Conservation (phyloP, 2,113 vertebrate genomes). For the Glareola pratincola region DNA sequence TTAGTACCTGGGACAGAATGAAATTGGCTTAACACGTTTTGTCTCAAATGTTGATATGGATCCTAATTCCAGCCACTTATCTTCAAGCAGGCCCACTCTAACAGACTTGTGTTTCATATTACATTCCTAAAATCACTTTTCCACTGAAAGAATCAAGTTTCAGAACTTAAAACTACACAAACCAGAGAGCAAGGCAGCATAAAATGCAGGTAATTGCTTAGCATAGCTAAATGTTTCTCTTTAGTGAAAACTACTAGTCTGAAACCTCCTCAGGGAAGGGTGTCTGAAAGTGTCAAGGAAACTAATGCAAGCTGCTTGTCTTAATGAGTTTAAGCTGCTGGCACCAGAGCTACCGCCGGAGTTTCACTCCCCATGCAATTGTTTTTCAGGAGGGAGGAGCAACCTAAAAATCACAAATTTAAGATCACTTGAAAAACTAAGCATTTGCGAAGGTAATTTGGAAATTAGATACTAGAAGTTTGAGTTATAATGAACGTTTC, state of each 20-base stretch:
- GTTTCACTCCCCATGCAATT: conserved; percentile 40
- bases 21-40: neutral
- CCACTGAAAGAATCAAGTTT: conserved; percentile 26
- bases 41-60: neutral
- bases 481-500: neutral
- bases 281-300: conserved; percentile 50
- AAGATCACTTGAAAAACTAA: neutral
- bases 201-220: neutral
- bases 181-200: neutral
- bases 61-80: neutral
- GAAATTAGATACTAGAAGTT: neutral
- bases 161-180: neutral
- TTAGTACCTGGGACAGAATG: neutral
- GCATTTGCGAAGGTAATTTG: neutral
- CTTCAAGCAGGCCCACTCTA: neutral
- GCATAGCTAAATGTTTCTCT: conserved; percentile 7
- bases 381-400: conserved; percentile 26
- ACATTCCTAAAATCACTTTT: conserved; percentile 11
- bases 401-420: neutral
- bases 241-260: conserved; percentile 38
- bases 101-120: neutral
- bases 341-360: neutral
- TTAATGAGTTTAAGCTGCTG: conserved; percentile 54
- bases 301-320: conserved; percentile 39
- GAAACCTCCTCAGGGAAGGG: conserved; percentile 71